Conservation (phyloP, 2,888 invertebrate species). For the Venusia cambrica region DNA sequence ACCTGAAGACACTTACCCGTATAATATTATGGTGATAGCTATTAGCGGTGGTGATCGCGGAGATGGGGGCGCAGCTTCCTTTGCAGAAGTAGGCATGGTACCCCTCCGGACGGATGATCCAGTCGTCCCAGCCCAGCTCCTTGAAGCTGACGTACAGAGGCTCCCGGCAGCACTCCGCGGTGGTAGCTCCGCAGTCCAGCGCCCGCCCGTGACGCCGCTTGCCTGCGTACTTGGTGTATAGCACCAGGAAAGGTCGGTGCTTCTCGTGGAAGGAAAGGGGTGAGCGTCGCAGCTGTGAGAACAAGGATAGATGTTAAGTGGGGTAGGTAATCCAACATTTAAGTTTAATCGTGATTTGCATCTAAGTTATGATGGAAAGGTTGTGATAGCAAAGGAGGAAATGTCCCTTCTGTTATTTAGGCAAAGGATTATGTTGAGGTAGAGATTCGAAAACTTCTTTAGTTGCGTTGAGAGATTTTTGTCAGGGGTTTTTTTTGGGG, state of each 20-base stretch:
- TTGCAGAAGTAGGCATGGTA: slow-evolving; percentile 94
- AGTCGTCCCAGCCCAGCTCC: slow-evolving; percentile 93
- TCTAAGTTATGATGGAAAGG: no score
- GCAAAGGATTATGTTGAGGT: no score
- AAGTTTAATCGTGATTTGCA: no score
- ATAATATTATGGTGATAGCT: slow-evolving; percentile 87
- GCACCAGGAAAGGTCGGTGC: slow-evolving; percentile 88
- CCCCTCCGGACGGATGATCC: slow-evolving; percentile 91
- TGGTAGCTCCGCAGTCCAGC: slow-evolving; percentile 83
- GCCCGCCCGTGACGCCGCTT: slow-evolving; percentile 83
- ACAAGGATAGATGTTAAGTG: no score
- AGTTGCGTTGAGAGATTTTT: no score
- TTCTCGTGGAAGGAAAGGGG: slow-evolving; percentile 87
- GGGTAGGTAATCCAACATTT: no score
- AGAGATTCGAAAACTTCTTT: no score
- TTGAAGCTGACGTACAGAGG: slow-evolving; percentile 90
- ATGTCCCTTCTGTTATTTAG: no score
- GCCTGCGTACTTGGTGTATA: slow-evolving; percentile 87
- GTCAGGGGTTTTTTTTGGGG: no score
- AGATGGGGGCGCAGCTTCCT: slow-evolving; percentile 88
- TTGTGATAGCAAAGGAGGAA: no score
- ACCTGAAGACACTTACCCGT: slow-evolving; percentile 83
- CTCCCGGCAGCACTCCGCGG: slow-evolving; percentile 91
- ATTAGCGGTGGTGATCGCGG: slow-evolving; percentile 82
- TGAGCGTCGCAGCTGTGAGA: slow-evolving; percentile 79